Evolutionary conservation across 2,797 vertebrate genomes (phyloP).

Genomic region (Arctocebus calabarensis): DNA sequence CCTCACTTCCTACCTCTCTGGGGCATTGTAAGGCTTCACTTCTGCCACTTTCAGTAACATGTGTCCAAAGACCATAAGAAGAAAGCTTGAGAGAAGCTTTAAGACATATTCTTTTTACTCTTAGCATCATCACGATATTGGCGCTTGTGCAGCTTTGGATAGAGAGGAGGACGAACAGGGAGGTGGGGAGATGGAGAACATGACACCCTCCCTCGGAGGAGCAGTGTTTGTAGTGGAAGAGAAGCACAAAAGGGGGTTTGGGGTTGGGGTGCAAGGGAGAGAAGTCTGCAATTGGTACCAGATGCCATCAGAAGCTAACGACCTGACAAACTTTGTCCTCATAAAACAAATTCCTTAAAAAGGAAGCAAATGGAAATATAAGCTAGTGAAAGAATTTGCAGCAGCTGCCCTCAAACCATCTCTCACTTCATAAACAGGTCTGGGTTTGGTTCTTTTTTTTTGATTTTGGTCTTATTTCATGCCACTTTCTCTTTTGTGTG

Average conservation of each 20-base stretch:
- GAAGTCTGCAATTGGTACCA: constrained; percentile 87
- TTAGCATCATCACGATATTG: background rate
- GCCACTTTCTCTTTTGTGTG: background rate
- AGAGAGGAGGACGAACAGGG: background rate
- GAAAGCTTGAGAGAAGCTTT: background rate
- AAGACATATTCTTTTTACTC: background rate
- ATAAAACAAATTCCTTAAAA: constrained; percentile 89
- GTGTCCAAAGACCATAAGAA: background rate
- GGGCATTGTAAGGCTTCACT: background rate
- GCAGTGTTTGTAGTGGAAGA: constrained; percentile 52
- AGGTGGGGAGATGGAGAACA: background rate
- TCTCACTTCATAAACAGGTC: constrained; percentile 91
- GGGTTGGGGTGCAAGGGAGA: constrained; percentile 53
- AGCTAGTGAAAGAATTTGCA: constrained; percentile 90
- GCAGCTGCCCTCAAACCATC: constrained; percentile 88
- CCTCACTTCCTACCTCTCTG: background rate
- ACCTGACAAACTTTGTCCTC: constrained; percentile 87
- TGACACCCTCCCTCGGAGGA: background rate
- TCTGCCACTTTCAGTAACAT: constrained; percentile 38
- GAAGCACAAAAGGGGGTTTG: background rate
- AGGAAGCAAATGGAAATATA: constrained; percentile 90
- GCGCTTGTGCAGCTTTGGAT: background rate
- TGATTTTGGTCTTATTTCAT: constrained; percentile 56
- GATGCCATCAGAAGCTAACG: constrained; percentile 88
- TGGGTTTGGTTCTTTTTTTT: constrained; percentile 79